Percentiles rank a stretch among this genome's conserved stretches.
Evolutionary conservation across 2,888 invertebrate genomes (phyloP).

Genomic region (Apamea anceps): DNA sequence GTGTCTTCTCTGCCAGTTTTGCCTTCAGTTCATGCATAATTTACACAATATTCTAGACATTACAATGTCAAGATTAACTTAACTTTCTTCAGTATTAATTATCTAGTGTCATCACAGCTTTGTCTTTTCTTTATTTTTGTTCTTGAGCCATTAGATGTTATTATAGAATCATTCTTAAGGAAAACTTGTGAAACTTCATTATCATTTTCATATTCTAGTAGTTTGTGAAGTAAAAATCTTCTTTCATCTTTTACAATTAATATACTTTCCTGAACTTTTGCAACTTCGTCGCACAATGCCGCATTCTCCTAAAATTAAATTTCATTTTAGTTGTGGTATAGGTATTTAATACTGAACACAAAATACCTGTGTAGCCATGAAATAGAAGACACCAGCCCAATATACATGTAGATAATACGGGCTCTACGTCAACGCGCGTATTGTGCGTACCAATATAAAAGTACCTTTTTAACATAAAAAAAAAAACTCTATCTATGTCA

Average conservation of each 20-base stretch:
- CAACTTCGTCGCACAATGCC: constrained; percentile 96
- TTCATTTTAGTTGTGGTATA: neutral
- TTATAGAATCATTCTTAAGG: constrained; percentile 73
- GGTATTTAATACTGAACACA: neutral
- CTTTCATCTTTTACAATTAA: constrained; percentile 95
- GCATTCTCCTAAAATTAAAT: constrained; percentile 93
- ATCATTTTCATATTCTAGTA: constrained; percentile 92
- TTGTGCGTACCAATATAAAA: neutral
- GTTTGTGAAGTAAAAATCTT: constrained; percentile 94
- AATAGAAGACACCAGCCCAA: neutral
- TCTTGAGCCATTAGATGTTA: constrained; percentile 78
- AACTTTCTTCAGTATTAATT: constrained; percentile 38
- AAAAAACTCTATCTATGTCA: neutral
- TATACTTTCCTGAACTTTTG: constrained; percentile 95
- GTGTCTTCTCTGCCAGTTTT: neutral
- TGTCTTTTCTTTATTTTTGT: constrained; percentile 80
- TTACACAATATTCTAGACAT: neutral
- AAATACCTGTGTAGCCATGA: rapidly evolving
- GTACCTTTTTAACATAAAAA: neutral
- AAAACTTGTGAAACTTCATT: constrained; percentile 74
- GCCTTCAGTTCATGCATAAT: neutral
- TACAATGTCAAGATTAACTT: neutral
- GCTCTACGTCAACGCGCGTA: neutral
- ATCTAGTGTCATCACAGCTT: constrained; percentile 78
- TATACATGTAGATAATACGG: no score